Base-by-base conservation (phyloP, 1,140 invertebrate species). In the Zaprionus ornatus region DNA sequence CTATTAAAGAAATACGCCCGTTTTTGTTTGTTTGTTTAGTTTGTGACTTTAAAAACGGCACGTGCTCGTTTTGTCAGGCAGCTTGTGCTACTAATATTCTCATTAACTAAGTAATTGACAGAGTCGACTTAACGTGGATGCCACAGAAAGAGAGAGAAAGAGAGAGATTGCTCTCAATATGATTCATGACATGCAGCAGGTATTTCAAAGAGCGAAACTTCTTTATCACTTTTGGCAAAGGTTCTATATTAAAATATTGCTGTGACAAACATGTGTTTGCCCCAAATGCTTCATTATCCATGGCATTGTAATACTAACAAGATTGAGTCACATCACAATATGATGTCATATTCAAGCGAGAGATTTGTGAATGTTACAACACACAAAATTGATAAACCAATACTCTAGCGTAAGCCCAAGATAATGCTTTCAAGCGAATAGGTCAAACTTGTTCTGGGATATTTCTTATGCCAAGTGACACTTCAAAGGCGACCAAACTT, bases 51-150 rank as follows among this genome's bases (percentile, higher is more conserved):
- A 27, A 45, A 67, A 63, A 67, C 55, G 62, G 48, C 76, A 78
- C 76, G 76, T 67, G 76, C 80, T 63, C 50, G 70, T 61, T 48
- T 52, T 54, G 68, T 50, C 40, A 63, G 70, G 68, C 65, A 68
- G 69, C 79, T 87, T 73, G 54, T 77, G 71, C 82, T 82, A 82
- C 75, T 57, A 59, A 42, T 50, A 63, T 87, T 82, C 71, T 82
- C 82, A 82, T 82, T 79, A 82, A 79, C 61, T 9, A 17, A 17
- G n/a, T 13, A 15, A 37, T 37, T 15, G 35, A 37, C 35, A 9
- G 40, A 45, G n/a, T 10, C n/a, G n/a, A 7, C 40, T 45, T 7
- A 17, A 45, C 9, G 40, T 45, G 40, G 6, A 45, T n/a, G 19
- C 40, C 15, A 5, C n/a, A 42, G 3, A 32, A 6, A 1, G 9